A percentile compares a stretch with the other conserved stretches of the same genome.
Evolutionary conservation across 2,797 vertebrate species (phyloP).

Genomic region (Poecilia picta): DNA sequence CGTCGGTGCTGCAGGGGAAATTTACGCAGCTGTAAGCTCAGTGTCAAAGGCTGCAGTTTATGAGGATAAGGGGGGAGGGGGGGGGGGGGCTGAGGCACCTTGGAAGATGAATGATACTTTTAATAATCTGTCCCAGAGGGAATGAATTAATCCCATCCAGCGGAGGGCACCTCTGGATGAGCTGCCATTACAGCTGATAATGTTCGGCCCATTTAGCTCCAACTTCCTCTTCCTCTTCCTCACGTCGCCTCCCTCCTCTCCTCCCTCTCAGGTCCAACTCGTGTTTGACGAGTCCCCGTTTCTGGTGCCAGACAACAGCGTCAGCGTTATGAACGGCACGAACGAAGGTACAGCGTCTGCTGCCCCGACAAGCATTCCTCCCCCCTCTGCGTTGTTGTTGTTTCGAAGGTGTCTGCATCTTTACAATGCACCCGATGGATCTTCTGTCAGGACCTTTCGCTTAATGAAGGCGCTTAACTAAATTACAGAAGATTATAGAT

Average conservation of each 20-base stretch:
- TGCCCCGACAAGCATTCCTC: conserved; percentile 30
- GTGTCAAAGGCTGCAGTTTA: conserved; percentile 40
- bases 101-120: conserved; percentile 69
- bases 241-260: not conserved
- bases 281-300: conserved; percentile 95
- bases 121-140: conserved; percentile 66
- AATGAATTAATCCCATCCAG: conserved; percentile 70
- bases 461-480: conserved; percentile 49
- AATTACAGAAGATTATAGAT: conserved; percentile 57
- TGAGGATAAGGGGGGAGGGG: conserved; percentile 33
- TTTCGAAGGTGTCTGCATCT: conserved; percentile 26
- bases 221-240: conserved; percentile 13
- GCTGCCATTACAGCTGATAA: conserved; percentile 61
- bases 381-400: conserved; percentile 18
- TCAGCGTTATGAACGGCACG: conserved; percentile 93
- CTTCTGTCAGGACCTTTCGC: conserved; percentile 31
- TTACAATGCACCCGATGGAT: conserved; percentile 25
- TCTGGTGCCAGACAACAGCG: conserved; percentile 87
- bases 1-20: conserved; percentile 23
- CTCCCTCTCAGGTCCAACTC: conserved; percentile 82
- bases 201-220: conserved; percentile 38
- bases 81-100: conserved; percentile 43
- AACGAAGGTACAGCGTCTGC: conserved; percentile 86
- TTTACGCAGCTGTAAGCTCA: conserved; percentile 35
- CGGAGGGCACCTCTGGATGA: conserved; percentile 62